phyloP scores from a whole-genome alignment of 2,888 invertebrate species.

The Polyploca ridens region DNA sequence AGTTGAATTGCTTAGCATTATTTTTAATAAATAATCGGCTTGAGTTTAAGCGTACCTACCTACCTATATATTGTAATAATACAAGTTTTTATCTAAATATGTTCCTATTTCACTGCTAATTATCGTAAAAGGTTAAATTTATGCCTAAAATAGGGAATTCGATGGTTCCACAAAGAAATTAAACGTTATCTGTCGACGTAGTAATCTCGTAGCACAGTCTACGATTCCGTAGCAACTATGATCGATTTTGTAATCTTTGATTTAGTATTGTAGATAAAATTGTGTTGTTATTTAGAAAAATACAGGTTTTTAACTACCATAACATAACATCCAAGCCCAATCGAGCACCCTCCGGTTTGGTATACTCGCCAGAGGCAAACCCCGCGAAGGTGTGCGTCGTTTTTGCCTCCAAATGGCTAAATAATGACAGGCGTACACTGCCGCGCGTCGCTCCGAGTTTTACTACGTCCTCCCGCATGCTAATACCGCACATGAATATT shows the following conservation, averaged over 20 bases:
- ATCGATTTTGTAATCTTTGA: background rate
- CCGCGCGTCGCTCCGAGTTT: constrained; percentile 52
- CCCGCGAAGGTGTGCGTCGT: constrained; percentile 62
- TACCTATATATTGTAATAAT: background rate
- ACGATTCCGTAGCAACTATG: background rate
- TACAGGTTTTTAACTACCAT: background rate
- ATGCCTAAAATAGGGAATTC: too few relatives aligned
- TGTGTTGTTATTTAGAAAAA: too few relatives aligned
- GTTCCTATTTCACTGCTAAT: background rate
- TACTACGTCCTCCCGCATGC: constrained; percentile 61
- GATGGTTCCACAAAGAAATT: background rate
- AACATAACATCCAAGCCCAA: background rate
- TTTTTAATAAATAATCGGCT: constrained; percentile 15
- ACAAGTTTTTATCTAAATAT: background rate
- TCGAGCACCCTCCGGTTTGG: background rate
- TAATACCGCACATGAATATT: constrained; percentile 80
- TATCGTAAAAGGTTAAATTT: background rate
- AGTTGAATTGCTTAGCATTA: constrained; percentile 19
- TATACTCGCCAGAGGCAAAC: constrained; percentile 4
- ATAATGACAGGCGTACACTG: constrained; percentile 76
- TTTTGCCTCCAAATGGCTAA: constrained; percentile 79
- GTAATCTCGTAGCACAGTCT: constrained; percentile 1
- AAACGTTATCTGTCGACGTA: background rate
- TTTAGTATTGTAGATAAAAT: background rate
- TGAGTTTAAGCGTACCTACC: background rate